phyloP scores from a whole-genome alignment of 2,113 vertebrate genomes.

The Theristicus caerulescens region DNA sequence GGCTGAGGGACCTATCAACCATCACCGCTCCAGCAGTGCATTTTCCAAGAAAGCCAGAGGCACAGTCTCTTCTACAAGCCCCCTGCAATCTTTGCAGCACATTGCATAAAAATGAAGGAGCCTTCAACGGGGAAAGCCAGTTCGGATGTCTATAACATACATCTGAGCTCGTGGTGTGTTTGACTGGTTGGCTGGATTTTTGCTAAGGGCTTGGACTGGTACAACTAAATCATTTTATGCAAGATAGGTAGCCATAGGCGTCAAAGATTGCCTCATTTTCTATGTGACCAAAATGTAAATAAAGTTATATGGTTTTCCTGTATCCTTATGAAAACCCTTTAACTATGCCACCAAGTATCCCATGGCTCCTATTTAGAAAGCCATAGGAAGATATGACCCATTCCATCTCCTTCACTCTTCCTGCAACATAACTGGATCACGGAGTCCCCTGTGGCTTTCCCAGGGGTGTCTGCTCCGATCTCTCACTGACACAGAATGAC shows the following conservation, averaged over 20 bases:
- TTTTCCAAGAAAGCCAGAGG: not conserved
- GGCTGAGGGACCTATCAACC: not conserved
- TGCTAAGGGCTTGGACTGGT: not conserved
- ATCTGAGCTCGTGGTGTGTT: not conserved
- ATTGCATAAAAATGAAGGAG: not conserved
- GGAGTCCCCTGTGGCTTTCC: not conserved
- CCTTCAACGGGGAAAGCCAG: not conserved
- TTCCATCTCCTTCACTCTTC: not conserved
- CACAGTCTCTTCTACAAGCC: not conserved
- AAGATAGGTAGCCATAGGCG: not conserved
- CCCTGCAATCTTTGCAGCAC: not conserved
- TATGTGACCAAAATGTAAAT: not conserved
- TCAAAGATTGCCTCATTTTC: not conserved
- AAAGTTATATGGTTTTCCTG: not conserved
- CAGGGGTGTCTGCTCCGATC: conserved; percentile 17
- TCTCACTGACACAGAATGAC: conserved; percentile 65
- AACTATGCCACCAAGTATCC: not conserved
- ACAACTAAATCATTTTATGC: not conserved
- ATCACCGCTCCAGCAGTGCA: not conserved
- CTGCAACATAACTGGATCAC: not conserved
- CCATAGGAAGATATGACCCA: not conserved
- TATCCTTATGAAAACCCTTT: not conserved
- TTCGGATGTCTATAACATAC: rapidly evolving
- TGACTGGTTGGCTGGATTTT: not conserved
- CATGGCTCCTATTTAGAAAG: not conserved